phyloP scores from a whole-genome alignment of 2,113 vertebrate genomes.

The Oryzias melastigma region DNA sequence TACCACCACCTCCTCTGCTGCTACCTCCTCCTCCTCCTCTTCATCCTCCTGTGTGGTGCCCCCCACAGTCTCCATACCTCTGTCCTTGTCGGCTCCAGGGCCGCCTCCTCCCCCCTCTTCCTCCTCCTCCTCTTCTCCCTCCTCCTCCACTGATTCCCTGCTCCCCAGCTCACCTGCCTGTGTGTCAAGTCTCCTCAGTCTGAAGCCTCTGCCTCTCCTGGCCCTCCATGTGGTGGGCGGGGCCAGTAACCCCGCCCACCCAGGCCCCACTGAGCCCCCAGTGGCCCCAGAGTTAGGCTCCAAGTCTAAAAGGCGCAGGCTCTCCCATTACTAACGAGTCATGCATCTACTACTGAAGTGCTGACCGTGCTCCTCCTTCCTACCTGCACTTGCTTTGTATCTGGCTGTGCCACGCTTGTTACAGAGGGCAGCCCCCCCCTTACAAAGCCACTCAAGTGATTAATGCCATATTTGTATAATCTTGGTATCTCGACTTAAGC shows the following conservation, averaged over 20 bases:
- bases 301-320: conserved; percentile 90
- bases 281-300: conserved; percentile 75
- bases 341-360: conserved; percentile 57
- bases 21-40: conserved; percentile 80
- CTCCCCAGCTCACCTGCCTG: conserved; percentile 88
- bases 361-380: conserved; percentile 51
- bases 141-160: conserved; percentile 89
- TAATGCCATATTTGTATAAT: conserved; percentile 62
- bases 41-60: conserved; percentile 92
- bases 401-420: conserved; percentile 59
- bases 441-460: conserved; percentile 47
- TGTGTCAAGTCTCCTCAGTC: conserved; percentile 91
- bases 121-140: conserved; percentile 77
- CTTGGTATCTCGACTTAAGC: conserved; percentile 56
- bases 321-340: conserved; percentile 87
- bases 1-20: conserved; percentile 41
- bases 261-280: conserved; percentile 72
- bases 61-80: conserved; percentile 83
- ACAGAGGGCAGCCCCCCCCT: conserved; percentile 39
- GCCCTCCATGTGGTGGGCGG: conserved; percentile 94
- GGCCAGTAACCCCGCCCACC: conserved; percentile 76
- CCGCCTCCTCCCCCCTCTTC: conserved; percentile 82
- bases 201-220: conserved; percentile 93
- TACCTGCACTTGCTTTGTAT: conserved; percentile 66
- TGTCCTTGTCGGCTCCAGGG: conserved; percentile 83